Conservation (phyloP, 2,888 invertebrate genomes). For the Epirrhoe tristata region DNA sequence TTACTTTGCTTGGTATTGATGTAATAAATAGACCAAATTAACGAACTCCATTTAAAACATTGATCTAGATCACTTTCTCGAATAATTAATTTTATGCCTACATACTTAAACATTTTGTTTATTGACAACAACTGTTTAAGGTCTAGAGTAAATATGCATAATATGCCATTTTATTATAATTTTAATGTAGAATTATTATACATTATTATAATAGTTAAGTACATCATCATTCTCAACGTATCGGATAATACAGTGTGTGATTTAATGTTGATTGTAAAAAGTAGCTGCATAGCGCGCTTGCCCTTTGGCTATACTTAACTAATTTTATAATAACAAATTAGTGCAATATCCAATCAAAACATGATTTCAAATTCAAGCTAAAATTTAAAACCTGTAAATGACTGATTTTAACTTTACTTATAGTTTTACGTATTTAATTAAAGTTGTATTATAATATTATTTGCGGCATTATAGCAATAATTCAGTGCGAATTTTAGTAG, state of each 20-base stretch:
- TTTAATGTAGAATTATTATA: slow-evolving; percentile 29
- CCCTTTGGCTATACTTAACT: slow-evolving; percentile 14
- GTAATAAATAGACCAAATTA: slow-evolving; percentile 6
- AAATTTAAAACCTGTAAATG: slow-evolving; percentile 68
- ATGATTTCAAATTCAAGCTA: slow-evolving; percentile 41
- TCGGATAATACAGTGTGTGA: slow-evolving; percentile 13
- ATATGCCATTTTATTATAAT: slow-evolving; percentile 35
- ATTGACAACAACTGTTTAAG: slow-evolving; percentile 4
- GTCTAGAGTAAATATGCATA: slow-evolving; percentile 31
- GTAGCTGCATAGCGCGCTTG: slow-evolving; percentile 15
- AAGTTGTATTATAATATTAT: slow-evolving; percentile 42
- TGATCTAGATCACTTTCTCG: slow-evolving; percentile 33
- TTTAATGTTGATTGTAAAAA: slow-evolving; percentile 13
- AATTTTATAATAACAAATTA: slow-evolving; percentile 17
- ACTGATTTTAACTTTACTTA: slow-evolving; percentile 76
- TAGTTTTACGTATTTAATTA: slow-evolving; percentile 67
- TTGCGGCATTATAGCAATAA: slow-evolving; percentile 24
- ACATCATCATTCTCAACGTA: slow-evolving; percentile 25
- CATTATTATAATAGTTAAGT: slow-evolving; percentile 19
- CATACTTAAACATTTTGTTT: neutral
- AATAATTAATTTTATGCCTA: slow-evolving; percentile 17
- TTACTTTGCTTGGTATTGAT: slow-evolving; percentile 37
- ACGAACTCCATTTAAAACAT: neutral
- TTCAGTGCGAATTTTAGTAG: slow-evolving; percentile 17
- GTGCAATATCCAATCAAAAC: slow-evolving; percentile 61